Evolutionary conservation across 2,888 invertebrate genomes (phyloP).

Genomic region (Petrolisthes cinctipes): DNA sequence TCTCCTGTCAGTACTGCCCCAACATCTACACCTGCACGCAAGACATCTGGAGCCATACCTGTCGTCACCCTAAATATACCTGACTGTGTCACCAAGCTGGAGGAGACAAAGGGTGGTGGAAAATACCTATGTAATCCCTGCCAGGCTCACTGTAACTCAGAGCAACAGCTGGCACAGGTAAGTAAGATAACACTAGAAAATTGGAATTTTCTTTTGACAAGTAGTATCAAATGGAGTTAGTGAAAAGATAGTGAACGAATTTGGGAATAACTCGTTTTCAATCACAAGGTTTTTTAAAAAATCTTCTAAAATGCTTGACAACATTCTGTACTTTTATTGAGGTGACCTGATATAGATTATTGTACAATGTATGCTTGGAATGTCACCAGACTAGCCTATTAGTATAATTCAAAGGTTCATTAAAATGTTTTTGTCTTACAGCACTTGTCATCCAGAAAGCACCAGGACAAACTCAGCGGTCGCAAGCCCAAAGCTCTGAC

Average conservation of each 20-base stretch:
- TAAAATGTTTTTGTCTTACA: conserved; percentile 2
- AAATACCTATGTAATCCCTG: conserved; percentile 70
- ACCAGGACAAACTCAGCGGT: conserved; percentile 54
- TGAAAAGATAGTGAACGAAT: neutral
- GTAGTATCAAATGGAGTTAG: neutral
- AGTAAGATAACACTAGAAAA: conserved; percentile 16
- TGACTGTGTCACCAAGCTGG: conserved; percentile 61
- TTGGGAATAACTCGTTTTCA: neutral
- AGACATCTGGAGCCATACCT: neutral
- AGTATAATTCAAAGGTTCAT: neutral
- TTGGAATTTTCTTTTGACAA: neutral
- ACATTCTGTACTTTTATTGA: too few species aligned
- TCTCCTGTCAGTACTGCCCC: neutral
- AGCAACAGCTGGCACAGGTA: conserved; percentile 71
- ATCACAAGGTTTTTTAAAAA: too few species aligned
- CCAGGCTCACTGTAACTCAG: conserved; percentile 72
- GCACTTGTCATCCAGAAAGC: conserved; percentile 54
- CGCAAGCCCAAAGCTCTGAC: conserved; percentile 35
- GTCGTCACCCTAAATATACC: conserved; percentile 43
- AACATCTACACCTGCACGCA: neutral
- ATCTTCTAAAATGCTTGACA: too few species aligned
- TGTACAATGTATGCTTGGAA: neutral
- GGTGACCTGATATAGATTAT: too few species aligned
- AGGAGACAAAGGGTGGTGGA: conserved; percentile 62
- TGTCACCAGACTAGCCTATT: neutral